phyloP scores from a whole-genome alignment of 2,797 vertebrate genomes.

The Triplophysa bombifrons region DNA sequence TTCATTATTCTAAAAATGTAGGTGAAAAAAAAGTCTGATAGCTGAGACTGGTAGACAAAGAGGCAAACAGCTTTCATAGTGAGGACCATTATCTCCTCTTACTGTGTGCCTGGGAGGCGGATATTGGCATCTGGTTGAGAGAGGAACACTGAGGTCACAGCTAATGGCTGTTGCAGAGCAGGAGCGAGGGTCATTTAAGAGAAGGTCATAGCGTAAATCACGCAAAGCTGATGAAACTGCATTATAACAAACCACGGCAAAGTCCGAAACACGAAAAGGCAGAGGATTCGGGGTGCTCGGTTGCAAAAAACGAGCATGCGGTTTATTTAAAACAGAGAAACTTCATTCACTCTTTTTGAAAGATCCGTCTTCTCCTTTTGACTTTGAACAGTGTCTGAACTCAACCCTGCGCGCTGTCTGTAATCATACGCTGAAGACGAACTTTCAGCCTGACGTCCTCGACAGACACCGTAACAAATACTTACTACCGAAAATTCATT shows the following conservation, averaged over 20 bases:
- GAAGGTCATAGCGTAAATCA: conserved; percentile 23
- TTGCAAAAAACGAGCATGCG: not conserved
- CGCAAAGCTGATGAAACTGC: conserved; percentile 41
- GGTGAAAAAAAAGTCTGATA: conserved; percentile 2
- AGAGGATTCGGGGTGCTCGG: not conserved
- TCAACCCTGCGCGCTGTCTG: conserved; percentile 1
- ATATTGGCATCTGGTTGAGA: conserved; percentile 15
- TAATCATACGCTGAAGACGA: conserved; percentile 33
- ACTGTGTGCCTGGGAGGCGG: conserved; percentile 31
- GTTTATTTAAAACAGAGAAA: conserved; percentile 21
- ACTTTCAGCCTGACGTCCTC: conserved; percentile 41
- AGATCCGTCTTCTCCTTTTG: conserved; percentile 23
- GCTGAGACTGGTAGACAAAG: conserved; percentile 25
- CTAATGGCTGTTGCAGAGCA: conserved; percentile 28
- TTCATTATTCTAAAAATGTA: not conserved
- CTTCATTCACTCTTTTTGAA: conserved; percentile 8
- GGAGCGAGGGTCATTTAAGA: conserved; percentile 29
- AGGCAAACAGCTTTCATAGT: conserved; percentile 32
- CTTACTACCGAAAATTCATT: conserved; percentile 64
- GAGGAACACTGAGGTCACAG: conserved; percentile 26
- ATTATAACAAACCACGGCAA: conserved; percentile 12
- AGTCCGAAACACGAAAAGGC: conserved; percentile 20
- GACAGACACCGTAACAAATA: conserved; percentile 64
- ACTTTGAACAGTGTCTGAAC: conserved; percentile 10
- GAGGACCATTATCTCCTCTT: conserved; percentile 33